These are phyloP conservation scores for Heliopora coerulea DNA, from an alignment of 92 coral and sea anemone genomes.

Conservation along the genomic window DNA sequence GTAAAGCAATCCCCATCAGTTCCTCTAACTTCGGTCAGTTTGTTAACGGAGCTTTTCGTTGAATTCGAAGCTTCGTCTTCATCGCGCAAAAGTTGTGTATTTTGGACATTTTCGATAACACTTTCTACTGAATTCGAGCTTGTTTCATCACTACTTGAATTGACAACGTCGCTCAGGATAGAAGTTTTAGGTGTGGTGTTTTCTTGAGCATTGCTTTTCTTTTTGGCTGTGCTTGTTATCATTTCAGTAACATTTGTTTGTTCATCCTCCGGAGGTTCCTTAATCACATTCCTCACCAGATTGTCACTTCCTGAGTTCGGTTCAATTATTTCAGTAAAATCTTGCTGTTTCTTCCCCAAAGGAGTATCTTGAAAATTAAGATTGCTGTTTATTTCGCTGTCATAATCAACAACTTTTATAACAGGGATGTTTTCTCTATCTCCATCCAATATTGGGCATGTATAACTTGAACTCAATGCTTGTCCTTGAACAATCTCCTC, in stretches of 20 bases:
- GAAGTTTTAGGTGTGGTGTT: not conserved
- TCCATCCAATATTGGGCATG: not conserved
- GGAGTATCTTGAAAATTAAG: not conserved
- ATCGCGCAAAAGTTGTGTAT: not conserved
- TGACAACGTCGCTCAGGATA: not conserved
- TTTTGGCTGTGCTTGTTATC: not conserved
- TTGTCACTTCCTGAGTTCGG: not conserved
- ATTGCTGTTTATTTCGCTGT: not conserved
- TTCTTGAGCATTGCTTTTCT: not conserved
- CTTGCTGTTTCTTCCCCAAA: not conserved
- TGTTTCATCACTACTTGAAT: conserved; percentile 8
- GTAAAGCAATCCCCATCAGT: not conserved
- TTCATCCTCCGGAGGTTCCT: conserved; percentile 10
- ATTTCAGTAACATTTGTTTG: not conserved
- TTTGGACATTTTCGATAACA: not conserved
- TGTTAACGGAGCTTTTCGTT: conserved; percentile 22
- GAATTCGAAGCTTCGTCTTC: conserved; percentile 1
- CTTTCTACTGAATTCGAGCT: conserved; percentile 9
- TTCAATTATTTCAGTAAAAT: not conserved
- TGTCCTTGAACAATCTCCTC: conserved; percentile 8
- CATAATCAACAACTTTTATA: not conserved
- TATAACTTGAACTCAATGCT: not conserved
- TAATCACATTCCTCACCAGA: not conserved
- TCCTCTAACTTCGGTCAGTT: not conserved
- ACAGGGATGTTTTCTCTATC: not conserved